phyloP scores from a whole-genome alignment of 2,888 invertebrate species.

The Clistopyga incitator region DNA sequence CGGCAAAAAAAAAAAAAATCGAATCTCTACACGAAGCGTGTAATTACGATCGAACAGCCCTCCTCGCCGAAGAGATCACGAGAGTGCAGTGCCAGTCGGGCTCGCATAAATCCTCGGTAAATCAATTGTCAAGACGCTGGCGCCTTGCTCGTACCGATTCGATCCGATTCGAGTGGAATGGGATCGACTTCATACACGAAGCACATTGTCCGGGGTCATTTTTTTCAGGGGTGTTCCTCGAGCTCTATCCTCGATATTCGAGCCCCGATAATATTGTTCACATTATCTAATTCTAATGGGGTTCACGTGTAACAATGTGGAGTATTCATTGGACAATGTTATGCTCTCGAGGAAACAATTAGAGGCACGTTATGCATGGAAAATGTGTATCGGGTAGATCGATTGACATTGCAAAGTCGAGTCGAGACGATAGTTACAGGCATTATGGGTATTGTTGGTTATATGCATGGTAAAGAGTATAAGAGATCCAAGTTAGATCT shows the following conservation, averaged over 20 bases:
- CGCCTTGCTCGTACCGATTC: slow-evolving; percentile 40
- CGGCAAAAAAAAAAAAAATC: neutral
- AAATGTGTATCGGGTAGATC: slow-evolving; percentile 20
- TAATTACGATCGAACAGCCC: slow-evolving; percentile 47
- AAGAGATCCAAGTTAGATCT: slow-evolving; percentile 46
- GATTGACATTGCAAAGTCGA: slow-evolving; percentile 24
- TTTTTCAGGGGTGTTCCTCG: slow-evolving; percentile 4
- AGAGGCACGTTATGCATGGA: neutral
- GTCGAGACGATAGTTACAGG: slow-evolving; percentile 13
- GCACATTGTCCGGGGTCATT: neutral
- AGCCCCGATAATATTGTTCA: slow-evolving; percentile 44
- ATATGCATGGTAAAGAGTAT: slow-evolving; percentile 12
- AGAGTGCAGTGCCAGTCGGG: slow-evolving; percentile 16
- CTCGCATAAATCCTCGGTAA: slow-evolving; percentile 45
- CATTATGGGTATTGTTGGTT: slow-evolving; percentile 17
- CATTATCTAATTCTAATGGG: slow-evolving; percentile 44
- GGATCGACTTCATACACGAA: neutral
- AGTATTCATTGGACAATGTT: neutral
- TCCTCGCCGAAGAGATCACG: slow-evolving; percentile 21
- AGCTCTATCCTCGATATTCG: slow-evolving; percentile 9
- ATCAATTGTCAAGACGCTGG: slow-evolving; percentile 53
- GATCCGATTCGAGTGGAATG: neutral
- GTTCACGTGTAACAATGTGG: slow-evolving; percentile 18
- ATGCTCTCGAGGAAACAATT: slow-evolving; percentile 30
- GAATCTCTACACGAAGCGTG: slow-evolving; percentile 39